Evolutionary conservation across 2,888 invertebrate species (phyloP).

Genomic region (Pharmacophagus antenor): DNA sequence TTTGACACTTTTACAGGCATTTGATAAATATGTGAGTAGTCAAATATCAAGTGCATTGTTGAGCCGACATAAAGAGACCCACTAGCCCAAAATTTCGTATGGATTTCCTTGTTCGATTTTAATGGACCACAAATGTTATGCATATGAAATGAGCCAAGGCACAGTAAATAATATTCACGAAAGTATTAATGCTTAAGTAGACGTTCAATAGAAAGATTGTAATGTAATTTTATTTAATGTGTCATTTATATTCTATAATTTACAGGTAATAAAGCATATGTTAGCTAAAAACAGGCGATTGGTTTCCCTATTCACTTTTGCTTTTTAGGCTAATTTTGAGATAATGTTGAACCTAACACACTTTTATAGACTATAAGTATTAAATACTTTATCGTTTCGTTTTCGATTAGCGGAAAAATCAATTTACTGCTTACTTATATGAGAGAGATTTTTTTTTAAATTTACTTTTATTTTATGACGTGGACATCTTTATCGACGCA

Average conservation of each 20-base stretch:
- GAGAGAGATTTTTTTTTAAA: too few species aligned
- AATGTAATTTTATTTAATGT: slow-evolving; percentile 1
- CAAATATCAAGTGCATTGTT: slow-evolving; percentile 20
- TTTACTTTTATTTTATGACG: too few species aligned
- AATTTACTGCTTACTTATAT: slow-evolving; percentile 8
- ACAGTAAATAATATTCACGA: slow-evolving; percentile 39
- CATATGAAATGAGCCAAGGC: slow-evolving; percentile 56
- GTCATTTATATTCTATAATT: background rate
- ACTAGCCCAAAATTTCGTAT: slow-evolving; percentile 44
- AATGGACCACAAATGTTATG: slow-evolving; percentile 48
- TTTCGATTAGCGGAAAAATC: slow-evolving; percentile 16
- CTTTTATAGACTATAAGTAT: slow-evolving; percentile 18
- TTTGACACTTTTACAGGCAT: slow-evolving; percentile 14
- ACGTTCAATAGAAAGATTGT: slow-evolving; percentile 14
- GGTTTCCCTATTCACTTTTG: background rate
- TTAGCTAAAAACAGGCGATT: background rate
- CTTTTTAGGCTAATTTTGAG: slow-evolving; percentile 12
- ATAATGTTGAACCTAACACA: slow-evolving; percentile 27
- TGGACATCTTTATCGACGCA: too few species aligned
- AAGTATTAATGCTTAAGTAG: slow-evolving; percentile 38
- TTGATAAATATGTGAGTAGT: slow-evolving; percentile 18
- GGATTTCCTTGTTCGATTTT: slow-evolving; percentile 31
- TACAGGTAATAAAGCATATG: background rate
- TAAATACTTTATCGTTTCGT: slow-evolving; percentile 6
- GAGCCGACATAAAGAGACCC: slow-evolving; percentile 34